Base-by-base conservation (phyloP, 2,113 vertebrate genomes). In the Eptesicus fuscus region DNA sequence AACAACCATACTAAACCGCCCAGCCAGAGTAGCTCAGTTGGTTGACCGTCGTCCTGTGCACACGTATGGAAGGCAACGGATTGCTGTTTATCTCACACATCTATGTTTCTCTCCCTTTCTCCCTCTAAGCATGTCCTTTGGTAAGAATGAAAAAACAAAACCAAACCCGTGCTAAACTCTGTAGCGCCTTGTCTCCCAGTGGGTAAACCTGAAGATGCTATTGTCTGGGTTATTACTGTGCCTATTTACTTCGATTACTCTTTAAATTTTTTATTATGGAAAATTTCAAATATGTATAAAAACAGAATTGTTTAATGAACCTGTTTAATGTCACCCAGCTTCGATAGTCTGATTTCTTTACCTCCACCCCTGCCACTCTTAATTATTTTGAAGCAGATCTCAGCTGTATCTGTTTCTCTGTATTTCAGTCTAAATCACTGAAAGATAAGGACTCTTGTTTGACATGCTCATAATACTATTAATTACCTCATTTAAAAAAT, bases 201-300 rank as follows among this genome's bases (percentile, higher is more conserved):
- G 5, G 10, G 2, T 65, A 51, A 49, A 35, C 7, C 13, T 32
- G 56, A 79, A 79, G 82, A n/a, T 85, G 61, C 51, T 71, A 2
- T 40, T 73, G 65, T 22, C 44, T 84, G 59, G 8, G 23, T 37
- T 77, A 16, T 61, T 53, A 47, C 12, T 65, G 32, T 59, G 35
- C 18, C 42, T 94, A 1, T 53, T 85, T 74, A 74, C 28, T 63
- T 74, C 17, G 3, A 82, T 35, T 35, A 47, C 16, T 44, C 44
- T 85, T 83, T 65, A 82, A 67, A n/a, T 14, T 88, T 83, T 76
- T 80, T 84, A 22, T 44, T 78, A 16, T 73, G 47, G 69, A 95
- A 90, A 74, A 78, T 93, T 84, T 91, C 35, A 83, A 51, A 37
- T 85, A 25, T 37, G 7, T 73, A 42, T 16, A 88, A 69, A 69